Percentiles rank a stretch among this genome's conserved stretches.
phyloP scores from a whole-genome alignment of 2,888 invertebrate species.

The Cheilosia soror region DNA sequence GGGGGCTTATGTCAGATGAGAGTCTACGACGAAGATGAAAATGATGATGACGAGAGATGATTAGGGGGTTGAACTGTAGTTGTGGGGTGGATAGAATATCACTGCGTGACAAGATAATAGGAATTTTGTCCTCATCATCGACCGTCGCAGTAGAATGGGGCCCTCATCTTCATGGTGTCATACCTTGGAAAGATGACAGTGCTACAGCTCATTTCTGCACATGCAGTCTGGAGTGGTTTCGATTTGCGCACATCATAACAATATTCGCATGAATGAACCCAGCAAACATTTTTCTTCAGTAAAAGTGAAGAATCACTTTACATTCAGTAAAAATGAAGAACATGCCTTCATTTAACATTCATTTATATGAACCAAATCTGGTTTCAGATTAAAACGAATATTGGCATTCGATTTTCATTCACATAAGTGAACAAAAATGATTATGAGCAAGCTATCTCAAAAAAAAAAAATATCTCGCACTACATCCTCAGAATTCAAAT shows the following conservation, averaged over 20 bases:
- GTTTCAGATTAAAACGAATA: too few species aligned
- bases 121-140: neutral
- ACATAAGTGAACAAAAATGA: too few species aligned
- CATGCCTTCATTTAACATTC: too few species aligned
- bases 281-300: too few species aligned
- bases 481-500: too few species aligned
- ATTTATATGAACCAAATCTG: too few species aligned
- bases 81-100: conserved; percentile 8
- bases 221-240: conserved; percentile 54
- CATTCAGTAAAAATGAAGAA: too few species aligned
- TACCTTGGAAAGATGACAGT: neutral
- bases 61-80: neutral
- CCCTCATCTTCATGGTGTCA: neutral
- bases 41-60: conserved; percentile 19
- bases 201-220: neutral
- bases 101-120: conserved; percentile 15
- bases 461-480: too few species aligned
- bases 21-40: conserved; percentile 8
- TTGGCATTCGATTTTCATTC: too few species aligned
- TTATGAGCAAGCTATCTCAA: too few species aligned
- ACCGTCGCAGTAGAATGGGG: conserved; percentile 7
- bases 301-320: too few species aligned
- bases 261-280: conserved; percentile 52
- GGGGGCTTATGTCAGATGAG: conserved; percentile 43
- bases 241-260: conserved; percentile 67